Evolutionary conservation across 2,888 invertebrate species (phyloP).

Genomic region (Ormyrus nitidulus): DNA sequence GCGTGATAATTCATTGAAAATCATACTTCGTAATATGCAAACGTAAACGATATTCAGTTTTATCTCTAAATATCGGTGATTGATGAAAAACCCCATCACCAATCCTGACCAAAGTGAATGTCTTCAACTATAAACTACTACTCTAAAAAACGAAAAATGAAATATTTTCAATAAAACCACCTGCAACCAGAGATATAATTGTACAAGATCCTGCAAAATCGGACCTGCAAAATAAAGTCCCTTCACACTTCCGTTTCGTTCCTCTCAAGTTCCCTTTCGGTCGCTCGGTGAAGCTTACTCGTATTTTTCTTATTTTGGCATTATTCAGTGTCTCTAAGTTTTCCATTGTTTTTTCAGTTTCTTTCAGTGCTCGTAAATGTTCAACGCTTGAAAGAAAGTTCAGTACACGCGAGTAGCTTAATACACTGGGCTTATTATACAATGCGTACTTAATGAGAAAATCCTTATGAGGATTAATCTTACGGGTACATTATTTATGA

Average conservation of each 20-base stretch:
- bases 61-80: too few relatives aligned
- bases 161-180: too few relatives aligned
- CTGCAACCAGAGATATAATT: neutral
- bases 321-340: constrained; percentile 38
- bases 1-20: neutral
- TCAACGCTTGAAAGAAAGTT: constrained; percentile 63
- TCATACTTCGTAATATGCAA: neutral
- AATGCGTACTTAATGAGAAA: constrained; percentile 66
- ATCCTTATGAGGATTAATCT: constrained; percentile 66
- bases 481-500: constrained; percentile 68
- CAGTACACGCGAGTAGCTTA: constrained; percentile 64
- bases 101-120: too few relatives aligned
- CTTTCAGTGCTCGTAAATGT: constrained; percentile 55
- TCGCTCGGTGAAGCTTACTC: constrained; percentile 50
- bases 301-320: constrained; percentile 59
- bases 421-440: constrained; percentile 57
- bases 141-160: too few relatives aligned
- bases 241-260: constrained; percentile 75
- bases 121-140: too few relatives aligned
- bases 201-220: neutral
- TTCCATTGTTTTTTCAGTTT: constrained; percentile 43
- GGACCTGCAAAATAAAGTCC: constrained; percentile 68
- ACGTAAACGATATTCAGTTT: too few relatives aligned
- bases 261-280: constrained; percentile 57
- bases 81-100: too few relatives aligned